Evolutionary conservation across 2,797 vertebrate genomes (phyloP), one percentile per base, ranked within the genome.

Genomic region (Chromis chromis): DNA sequence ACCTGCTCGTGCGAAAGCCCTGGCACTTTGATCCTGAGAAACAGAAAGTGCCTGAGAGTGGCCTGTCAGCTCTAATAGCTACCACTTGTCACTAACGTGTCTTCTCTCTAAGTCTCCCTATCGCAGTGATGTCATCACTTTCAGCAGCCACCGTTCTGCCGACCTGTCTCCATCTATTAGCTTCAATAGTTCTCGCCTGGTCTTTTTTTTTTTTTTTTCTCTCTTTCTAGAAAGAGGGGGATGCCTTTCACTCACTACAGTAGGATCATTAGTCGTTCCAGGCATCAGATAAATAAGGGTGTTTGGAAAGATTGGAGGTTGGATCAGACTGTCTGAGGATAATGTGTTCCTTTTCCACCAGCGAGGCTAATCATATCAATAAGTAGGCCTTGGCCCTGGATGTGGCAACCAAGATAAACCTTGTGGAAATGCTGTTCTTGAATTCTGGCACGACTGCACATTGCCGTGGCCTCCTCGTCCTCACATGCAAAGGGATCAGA

Each of bases 291-390:
- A 86, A 91, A 85, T 76, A 78, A 74, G 74, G 72, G 39, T 81
- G 65, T 88, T 88, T 91, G 81, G 81, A 90, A 76, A 86, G 75
- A 87, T 66, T 66, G 76, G 75, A 85, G 78, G 81, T 71, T 85
- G 83, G 88, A 80, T 86, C 83, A 84, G 83, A 85, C 76, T 71
- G 86, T 91, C 87, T 87, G 84, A 87, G 87, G 89, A 91, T 91
- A 88, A 88, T 84, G 68, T 86, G 90, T 91, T 93, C 78, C 86
- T 84, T 92, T 91, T 88, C 87, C 81, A 68, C 49, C 50, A 86
- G 78, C 87, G 85, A 91, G 90, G 90, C 85, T 93, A 91, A 90
- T 94, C 91, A 86, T 93, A 94, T 94, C 94, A 92, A 89, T 80
- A 88, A 85, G 86, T 81, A 91, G 90, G 87, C 93, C 86, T 92